phyloP scores from a whole-genome alignment of 2,797 vertebrate genomes.

The Rhynchonycteris naso region DNA sequence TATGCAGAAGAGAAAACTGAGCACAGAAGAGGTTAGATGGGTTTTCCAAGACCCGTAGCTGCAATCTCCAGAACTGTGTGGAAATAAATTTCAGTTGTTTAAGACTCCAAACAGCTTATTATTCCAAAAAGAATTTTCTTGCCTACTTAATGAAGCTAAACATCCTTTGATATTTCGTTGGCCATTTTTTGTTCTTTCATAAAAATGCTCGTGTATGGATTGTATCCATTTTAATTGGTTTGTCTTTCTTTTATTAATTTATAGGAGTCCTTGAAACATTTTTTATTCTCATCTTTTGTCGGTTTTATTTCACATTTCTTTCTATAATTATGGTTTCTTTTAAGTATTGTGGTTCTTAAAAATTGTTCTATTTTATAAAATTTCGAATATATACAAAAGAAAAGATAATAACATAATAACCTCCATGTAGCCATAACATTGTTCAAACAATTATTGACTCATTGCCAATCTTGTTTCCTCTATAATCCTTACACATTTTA shows the following conservation, averaged over 20 bases:
- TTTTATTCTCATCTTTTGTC: background rate
- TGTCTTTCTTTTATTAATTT: background rate
- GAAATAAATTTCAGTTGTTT: background rate
- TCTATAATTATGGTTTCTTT: background rate
- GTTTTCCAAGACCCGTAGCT: background rate
- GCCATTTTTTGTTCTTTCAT: background rate
- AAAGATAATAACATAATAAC: background rate
- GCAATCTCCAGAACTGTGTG: background rate
- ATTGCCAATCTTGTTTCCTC: background rate
- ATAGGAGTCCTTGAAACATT: background rate
- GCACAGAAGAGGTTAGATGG: background rate
- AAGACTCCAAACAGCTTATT: background rate
- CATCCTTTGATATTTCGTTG: background rate
- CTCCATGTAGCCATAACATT: background rate
- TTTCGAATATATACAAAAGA: background rate
- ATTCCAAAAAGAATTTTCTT: background rate
- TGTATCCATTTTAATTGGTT: background rate
- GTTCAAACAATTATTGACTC: background rate
- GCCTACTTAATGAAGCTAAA: background rate
- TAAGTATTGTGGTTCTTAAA: background rate
- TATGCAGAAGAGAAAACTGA: background rate
- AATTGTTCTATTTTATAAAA: conserved; percentile 22
- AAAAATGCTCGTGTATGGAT: background rate
- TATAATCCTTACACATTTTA: background rate
- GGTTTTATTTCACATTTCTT: background rate